Percentiles rank a stretch among this genome's conserved stretches.
Evolutionary conservation across 1,140 invertebrate species (phyloP).

Genomic region (Drosophila eugracilis): DNA sequence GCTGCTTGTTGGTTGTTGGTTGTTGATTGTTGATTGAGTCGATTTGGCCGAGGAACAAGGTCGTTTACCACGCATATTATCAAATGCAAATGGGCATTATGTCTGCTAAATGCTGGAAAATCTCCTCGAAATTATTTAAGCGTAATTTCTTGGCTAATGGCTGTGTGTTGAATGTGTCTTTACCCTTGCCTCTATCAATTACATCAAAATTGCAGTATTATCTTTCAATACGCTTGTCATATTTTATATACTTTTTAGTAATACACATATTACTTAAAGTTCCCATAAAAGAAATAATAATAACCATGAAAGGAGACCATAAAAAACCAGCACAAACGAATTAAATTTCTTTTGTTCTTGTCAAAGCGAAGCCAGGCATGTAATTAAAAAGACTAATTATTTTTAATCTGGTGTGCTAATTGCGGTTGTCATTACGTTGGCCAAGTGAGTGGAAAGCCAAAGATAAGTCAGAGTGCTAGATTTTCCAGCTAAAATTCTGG

Average conservation of each 20-base stretch:
- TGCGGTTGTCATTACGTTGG: constrained; percentile 5
- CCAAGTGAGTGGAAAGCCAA: constrained; percentile 21
- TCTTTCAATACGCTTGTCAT: neutral
- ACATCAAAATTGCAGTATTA: neutral
- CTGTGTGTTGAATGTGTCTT: neutral
- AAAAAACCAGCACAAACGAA: constrained; percentile 30
- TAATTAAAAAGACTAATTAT: constrained; percentile 30
- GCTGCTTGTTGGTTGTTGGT: constrained; percentile 7
- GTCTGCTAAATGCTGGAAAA: constrained; percentile 46
- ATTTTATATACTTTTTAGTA: neutral
- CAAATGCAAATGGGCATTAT: constrained; percentile 46
- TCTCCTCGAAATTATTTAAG: constrained; percentile 32
- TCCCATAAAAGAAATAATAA: constrained; percentile 9
- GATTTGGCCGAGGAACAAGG: constrained; percentile 40
- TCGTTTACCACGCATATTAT: constrained; percentile 43
- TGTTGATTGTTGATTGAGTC: neutral
- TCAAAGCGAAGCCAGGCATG: constrained; percentile 15
- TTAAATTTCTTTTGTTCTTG: constrained; percentile 54
- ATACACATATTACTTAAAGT: neutral
- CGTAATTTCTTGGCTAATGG: constrained; percentile 27
- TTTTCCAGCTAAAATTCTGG: neutral
- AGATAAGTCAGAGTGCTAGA: constrained; percentile 10
- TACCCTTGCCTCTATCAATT: constrained; percentile 2
- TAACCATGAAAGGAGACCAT: constrained; percentile 28
- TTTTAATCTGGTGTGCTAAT: constrained; percentile 16